Conservation (phyloP, 2,113 vertebrate genomes). For the Prunella fulvescens region DNA sequence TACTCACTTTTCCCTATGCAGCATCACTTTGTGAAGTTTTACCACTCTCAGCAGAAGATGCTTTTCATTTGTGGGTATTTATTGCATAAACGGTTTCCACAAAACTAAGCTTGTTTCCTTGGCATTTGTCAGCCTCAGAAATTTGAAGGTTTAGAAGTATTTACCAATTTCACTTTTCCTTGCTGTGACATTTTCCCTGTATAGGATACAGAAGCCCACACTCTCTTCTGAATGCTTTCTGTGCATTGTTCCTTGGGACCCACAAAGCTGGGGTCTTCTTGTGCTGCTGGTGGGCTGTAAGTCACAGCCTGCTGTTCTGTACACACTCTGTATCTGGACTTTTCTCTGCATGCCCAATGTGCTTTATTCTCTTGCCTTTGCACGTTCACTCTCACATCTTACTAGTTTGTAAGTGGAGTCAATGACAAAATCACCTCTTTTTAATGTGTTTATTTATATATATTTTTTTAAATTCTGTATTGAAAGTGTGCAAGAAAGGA, state of each 20-base stretch:
- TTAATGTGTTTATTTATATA: background rate
- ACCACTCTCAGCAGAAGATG: background rate
- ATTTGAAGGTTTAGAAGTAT: background rate
- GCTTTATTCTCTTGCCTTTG: background rate
- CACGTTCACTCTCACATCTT: background rate
- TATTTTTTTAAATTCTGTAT: background rate
- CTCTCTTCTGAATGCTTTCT: background rate
- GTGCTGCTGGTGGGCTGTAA: background rate
- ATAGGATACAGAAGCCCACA: background rate
- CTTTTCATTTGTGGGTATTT: background rate
- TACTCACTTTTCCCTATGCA: background rate
- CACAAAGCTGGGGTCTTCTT: background rate
- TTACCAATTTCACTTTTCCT: background rate
- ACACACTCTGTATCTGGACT: background rate
- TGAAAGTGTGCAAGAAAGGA: background rate
- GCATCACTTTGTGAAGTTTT: background rate
- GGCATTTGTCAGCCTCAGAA: background rate
- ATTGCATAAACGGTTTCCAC: background rate
- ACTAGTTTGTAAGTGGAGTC: background rate
- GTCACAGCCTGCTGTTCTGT: background rate
- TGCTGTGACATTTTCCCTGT: background rate
- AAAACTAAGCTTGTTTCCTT: background rate
- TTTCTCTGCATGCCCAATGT: background rate
- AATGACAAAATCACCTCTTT: background rate
- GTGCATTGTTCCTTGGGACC: background rate